Conservation (phyloP, 2,888 invertebrate species). For the Morpho achilles region DNA sequence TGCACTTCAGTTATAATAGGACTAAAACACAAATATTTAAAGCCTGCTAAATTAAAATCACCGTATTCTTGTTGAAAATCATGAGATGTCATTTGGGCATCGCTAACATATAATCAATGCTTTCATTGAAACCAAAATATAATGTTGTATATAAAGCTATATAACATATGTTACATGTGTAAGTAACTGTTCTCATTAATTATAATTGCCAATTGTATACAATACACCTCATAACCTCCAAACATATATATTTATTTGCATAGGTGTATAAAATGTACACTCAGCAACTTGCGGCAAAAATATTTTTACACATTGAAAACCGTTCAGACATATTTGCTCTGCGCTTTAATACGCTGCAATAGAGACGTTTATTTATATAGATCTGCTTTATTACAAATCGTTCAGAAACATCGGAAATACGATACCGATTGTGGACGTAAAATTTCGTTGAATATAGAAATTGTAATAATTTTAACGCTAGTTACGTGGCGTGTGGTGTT, state of each 20-base stretch:
- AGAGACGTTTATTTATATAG: slow-evolving; percentile 1
- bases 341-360: slow-evolving; percentile 6
- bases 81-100: too few relatives aligned
- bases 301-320: background rate
- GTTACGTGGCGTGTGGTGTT: slow-evolving; percentile 4
- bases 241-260: slow-evolving; percentile 46
- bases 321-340: background rate
- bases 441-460: slow-evolving; percentile 17
- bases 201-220: too few relatives aligned
- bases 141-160: too few relatives aligned
- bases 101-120: too few relatives aligned
- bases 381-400: background rate
- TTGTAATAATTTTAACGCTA: slow-evolving; percentile 5
- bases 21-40: too few relatives aligned
- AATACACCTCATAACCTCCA: slow-evolving; percentile 32
- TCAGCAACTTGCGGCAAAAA: slow-evolving; percentile 13
- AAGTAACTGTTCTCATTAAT: too few relatives aligned
- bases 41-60: too few relatives aligned
- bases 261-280: slow-evolving; percentile 46
- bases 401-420: slow-evolving; percentile 11
- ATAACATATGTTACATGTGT: too few relatives aligned
- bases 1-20: too few relatives aligned
- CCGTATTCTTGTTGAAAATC: too few relatives aligned
- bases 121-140: too few relatives aligned
- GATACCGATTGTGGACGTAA: slow-evolving; percentile 18